A percentile compares a stretch with the other conserved stretches of the same genome.
phyloP scores from a whole-genome alignment of 2,113 vertebrate species.

The Enhydra lutris region DNA sequence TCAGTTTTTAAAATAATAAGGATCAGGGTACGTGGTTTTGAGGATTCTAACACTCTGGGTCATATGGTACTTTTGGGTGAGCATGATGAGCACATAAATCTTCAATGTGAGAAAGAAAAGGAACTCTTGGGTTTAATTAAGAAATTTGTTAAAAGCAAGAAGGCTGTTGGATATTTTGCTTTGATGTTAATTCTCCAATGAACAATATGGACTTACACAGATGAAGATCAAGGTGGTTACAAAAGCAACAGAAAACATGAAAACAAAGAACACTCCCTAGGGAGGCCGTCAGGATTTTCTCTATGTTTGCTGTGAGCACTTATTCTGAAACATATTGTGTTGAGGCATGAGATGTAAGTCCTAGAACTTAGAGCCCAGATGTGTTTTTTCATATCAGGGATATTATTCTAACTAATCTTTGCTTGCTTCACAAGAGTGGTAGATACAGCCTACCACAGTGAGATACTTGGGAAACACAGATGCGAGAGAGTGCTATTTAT shows the following conservation, averaged over 20 bases:
- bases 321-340: background rate
- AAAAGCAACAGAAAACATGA: background rate
- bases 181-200: constrained; percentile 57
- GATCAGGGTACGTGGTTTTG: background rate
- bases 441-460: background rate
- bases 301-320: background rate
- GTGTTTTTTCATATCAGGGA: background rate
- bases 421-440: background rate
- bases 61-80: constrained; percentile 43
- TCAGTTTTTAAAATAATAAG: constrained; percentile 46
- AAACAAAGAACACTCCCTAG: background rate
- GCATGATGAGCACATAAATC: constrained; percentile 35
- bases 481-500: background rate
- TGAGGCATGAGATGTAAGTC: background rate
- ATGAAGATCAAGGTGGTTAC: background rate
- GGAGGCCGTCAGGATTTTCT: background rate
- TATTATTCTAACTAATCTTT: background rate
- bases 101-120: constrained; percentile 36
- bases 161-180: constrained; percentile 33
- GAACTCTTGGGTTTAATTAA: constrained; percentile 62
- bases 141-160: constrained; percentile 60
- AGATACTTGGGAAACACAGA: background rate
- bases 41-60: constrained; percentile 32
- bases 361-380: background rate
- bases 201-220: background rate